Evolutionary conservation across 2,888 invertebrate species (phyloP), one percentile per base, ranked within the genome.

Genomic region (Eristalis intricaria): DNA sequence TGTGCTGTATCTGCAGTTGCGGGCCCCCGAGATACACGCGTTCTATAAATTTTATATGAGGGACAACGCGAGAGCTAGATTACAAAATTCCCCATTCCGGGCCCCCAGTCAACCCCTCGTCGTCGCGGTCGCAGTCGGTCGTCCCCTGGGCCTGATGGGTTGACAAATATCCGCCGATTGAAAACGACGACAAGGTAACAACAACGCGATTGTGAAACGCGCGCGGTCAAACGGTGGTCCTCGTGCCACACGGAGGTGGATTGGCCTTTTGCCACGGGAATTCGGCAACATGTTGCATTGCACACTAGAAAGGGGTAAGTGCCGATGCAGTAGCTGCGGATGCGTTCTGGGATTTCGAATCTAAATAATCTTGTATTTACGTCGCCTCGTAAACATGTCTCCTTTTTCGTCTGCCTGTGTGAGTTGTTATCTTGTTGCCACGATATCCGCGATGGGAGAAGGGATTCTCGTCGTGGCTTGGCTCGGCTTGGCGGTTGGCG

Each of bases 91-190:
- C 43, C 43, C 19, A n/a, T 4, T n/a, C 43, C n/a, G 26, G 26
- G 19, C 19, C 50, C 38, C 11, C 2, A 8, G 1, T 5, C 8
- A 1, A n/a, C 19, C 19, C 50, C 50, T 50, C 50, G n/a, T n/a
- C 5, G 4, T 4, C 19, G 19, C 19, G 50, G 8, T 26, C 2
- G 0, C 50, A 1, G 19, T 7, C 43, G n/a, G 8, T n/a, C 13
- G 23, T 60, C 23, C 60, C 11, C 22, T 11, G 19, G 26, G 60
- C 60, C 2, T 4, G 26, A 10, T 26, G 60, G 82, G 61, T 83
- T 86, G 86, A 86, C 83, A 86, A 86, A 86, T 86, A 79, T 83
- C 63, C 74, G 78, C 65, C 83, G 82, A 78, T 86, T 66, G 70
- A 75, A 71, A 83, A 86, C 58, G 56, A 74, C 78, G 75, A 86